Base-by-base conservation (phyloP, 2,113 vertebrate genomes). In the Perccottus glenii region DNA sequence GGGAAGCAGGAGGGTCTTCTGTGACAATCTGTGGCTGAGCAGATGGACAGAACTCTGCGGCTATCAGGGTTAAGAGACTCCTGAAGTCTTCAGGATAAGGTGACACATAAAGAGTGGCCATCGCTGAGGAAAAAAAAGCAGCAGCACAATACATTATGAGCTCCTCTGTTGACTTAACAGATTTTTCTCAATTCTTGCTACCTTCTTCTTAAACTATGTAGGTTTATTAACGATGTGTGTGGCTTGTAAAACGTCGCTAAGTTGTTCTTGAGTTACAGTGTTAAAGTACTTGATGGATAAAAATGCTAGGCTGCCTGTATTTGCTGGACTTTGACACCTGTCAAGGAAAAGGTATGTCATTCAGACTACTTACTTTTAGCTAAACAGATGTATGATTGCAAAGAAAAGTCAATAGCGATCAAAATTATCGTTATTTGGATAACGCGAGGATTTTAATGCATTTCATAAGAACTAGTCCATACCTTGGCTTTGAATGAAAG, bases 51-150 rank as follows among this genome's bases (percentile, higher is more conserved):
- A 90, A 95, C 69, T 93, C 92, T 15, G 93, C 93, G 10, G 94
- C 92, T 1, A 96, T 75, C 5, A 94, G 93, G 32, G 90, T 89
- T 47, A 93, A 84, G 5, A 94, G 89, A 67, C 94, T 95, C 81
- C 93, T 93, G 86, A 95, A 94, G 85, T 94, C 93, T 60, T 96
- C 94, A 0, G 93, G 89, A 66, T 95, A 93, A 5, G 93, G 90
- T 38, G 92, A 94, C 60, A 95, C 92, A 3, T 94, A 96, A 11
- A 96, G 92, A 62, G 93, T 90, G 43, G 93, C 92, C 95, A 96
- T 96, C 81, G 67, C 76, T 87, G 63, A 2, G 7, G 11, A 4
- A 10, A 79, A 15, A 76, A n/a, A 79, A 9, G 68, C 3, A 1
- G 40, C 2, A 43, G 9, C 1, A 4, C 3, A 0, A 27, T 27